These are phyloP conservation scores for Saguinus imperator DNA, from an alignment of 2,113 vertebrate genomes.

Conservation along the genomic window DNA sequence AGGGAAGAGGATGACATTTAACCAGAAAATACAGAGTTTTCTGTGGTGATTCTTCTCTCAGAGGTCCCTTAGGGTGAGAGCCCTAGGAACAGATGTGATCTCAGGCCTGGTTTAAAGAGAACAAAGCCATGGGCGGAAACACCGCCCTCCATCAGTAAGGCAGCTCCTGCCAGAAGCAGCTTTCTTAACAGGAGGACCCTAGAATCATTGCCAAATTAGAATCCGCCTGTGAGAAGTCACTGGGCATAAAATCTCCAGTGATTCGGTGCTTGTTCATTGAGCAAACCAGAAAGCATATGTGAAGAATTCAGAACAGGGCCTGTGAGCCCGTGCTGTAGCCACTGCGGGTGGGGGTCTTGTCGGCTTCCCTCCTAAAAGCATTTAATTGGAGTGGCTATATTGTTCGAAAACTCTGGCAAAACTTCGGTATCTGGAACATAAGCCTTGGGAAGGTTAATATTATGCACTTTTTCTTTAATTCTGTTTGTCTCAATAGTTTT, in stretches of 20 bases:
- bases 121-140: conserved; percentile 19
- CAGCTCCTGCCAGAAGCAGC: conserved; percentile 58
- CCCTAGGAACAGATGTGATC: conserved; percentile 70
- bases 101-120: conserved; percentile 19
- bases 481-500: background rate
- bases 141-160: background rate
- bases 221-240: conserved; percentile 55
- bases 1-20: background rate
- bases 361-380: background rate
- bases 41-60: conserved; percentile 7
- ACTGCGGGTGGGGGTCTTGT: background rate
- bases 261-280: conserved; percentile 56
- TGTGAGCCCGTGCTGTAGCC: background rate
- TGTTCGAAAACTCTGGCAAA: conserved; percentile 20
- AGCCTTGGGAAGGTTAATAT: background rate
- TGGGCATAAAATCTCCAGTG: conserved; percentile 74
- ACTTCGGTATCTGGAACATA: background rate
- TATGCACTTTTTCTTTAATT: background rate
- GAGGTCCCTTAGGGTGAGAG: background rate
- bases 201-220: conserved; percentile 65
- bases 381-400: background rate
- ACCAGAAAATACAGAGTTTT: conserved; percentile 35
- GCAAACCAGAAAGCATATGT: conserved; percentile 56
- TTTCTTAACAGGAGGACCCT: conserved; percentile 62
- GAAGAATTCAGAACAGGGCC: background rate